Evolutionary conservation across 2,797 vertebrate genomes (phyloP), one percentile per base, ranked within the genome.

Genomic region (Crax fasciolata): DNA sequence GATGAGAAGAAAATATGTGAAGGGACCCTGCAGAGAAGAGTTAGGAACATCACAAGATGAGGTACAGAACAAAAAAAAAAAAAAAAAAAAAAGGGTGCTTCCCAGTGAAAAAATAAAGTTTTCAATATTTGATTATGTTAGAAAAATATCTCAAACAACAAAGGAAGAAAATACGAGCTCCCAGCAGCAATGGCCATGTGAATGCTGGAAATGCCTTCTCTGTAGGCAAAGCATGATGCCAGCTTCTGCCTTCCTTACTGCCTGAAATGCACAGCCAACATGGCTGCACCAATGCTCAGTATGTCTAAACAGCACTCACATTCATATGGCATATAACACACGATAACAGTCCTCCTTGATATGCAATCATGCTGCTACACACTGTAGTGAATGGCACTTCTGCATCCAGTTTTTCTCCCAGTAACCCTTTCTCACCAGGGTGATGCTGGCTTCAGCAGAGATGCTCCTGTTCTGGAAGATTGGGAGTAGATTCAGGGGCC

Each of bases 221-320:
- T 58, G 51, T n/a, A 63, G 70, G 30, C 9, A 32, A 9, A 84
- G 32, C 19, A 8, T 1, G 27, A 58, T 43, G 70, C 6, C 68
- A 91, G 57, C 49, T 39, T 70, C 41, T 59, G 43, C 13, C 39
- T 51, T 67, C 39, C 58, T 77, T 21, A 21, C 11, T 51, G 35
- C 24, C 62, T 38, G 16, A 63, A 79, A 51, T 0, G 9, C 32
- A 44, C 8, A 59, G 43, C 25, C 83, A 61, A 7, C 7, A 59
- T 0, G 0, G 7, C 5, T 17, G 23, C 21, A 3, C 39, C 24
- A 23, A 6, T 0, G 0, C 13, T 1, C 4, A 38, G 4, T 8
- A 27, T 8, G 9, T 10, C 63, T 84, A 15, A 83, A 61, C 18
- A 46, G 72, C 35, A 89, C 44, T 52, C 1, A 0, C 23, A 66